A percentile compares a stretch with the other conserved stretches of the same genome.
Conservation (phyloP, 2,797 vertebrate genomes). For the Enteromius mattozi region DNA sequence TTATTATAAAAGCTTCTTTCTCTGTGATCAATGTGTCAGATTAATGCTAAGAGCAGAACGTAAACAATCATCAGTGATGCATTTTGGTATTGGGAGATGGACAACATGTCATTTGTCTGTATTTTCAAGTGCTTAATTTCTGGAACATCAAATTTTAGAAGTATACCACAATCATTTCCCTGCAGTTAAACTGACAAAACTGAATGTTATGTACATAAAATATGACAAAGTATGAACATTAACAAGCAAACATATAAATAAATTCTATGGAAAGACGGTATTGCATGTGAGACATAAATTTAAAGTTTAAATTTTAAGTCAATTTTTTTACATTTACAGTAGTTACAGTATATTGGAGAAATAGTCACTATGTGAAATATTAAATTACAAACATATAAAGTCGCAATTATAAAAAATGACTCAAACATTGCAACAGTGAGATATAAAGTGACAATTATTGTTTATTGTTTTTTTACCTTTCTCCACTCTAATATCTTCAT, state of each 20-base stretch:
- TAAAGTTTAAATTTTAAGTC: background rate
- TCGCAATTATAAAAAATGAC: background rate
- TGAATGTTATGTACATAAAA: background rate
- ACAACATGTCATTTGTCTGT: background rate
- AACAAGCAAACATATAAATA: background rate
- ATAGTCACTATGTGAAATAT: background rate
- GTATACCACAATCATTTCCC: background rate
- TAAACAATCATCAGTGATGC: constrained; percentile 10
- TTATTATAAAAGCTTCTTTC: constrained; percentile 39
- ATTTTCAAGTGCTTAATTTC: constrained; percentile 5
- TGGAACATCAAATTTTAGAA: background rate
- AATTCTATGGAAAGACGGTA: background rate
- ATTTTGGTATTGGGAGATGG: background rate
- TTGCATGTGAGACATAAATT: background rate
- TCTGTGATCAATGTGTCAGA: constrained; percentile 51
- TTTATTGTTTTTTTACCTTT: background rate
- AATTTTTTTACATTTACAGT: background rate
- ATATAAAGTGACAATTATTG: background rate
- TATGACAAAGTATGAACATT: background rate
- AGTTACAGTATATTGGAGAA: background rate
- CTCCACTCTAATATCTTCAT: constrained; percentile 31
- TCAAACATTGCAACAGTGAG: background rate
- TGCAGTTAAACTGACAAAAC: background rate
- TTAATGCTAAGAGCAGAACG: constrained; percentile 19
- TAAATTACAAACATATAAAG: background rate